Conservation (phyloP, 2,888 invertebrate species). For the Cancer borealis region DNA sequence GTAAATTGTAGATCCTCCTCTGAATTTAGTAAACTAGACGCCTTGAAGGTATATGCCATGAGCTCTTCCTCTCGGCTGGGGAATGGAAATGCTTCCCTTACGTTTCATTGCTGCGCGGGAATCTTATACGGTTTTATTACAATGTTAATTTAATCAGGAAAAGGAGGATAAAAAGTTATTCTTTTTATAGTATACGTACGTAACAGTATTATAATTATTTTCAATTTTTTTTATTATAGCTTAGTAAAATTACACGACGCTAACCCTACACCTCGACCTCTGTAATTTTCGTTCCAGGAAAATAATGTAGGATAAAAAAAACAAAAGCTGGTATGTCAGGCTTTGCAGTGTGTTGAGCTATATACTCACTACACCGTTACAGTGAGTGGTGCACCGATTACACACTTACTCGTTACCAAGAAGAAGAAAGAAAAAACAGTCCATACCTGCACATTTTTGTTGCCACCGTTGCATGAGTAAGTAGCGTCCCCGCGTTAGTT, state of each 20-base stretch:
- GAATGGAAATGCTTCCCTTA: neutral
- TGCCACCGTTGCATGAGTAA: neutral
- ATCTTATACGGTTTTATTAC: neutral
- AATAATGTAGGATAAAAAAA: neutral
- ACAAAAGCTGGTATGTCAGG: neutral
- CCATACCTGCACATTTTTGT: neutral
- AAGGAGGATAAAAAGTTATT: neutral
- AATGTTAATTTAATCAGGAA: neutral
- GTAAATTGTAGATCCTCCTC: neutral
- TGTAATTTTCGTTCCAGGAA: neutral
- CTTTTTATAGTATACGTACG: too few relatives aligned
- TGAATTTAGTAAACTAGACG: neutral
- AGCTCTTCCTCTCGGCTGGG: neutral
- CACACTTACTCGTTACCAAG: neutral
- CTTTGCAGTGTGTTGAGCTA: neutral
- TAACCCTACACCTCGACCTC: neutral
- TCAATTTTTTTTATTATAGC: neutral
- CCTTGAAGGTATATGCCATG: neutral
- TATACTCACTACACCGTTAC: neutral
- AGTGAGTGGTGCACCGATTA: neutral
- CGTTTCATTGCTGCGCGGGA: neutral
- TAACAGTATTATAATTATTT: neutral
- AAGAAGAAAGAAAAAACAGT: neutral
- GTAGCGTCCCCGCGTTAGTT: neutral
- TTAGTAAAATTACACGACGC: neutral